These are phyloP conservation scores for Atta colombica DNA, from an alignment of 1,140 invertebrate genomes.

Conservation along the genomic window DNA sequence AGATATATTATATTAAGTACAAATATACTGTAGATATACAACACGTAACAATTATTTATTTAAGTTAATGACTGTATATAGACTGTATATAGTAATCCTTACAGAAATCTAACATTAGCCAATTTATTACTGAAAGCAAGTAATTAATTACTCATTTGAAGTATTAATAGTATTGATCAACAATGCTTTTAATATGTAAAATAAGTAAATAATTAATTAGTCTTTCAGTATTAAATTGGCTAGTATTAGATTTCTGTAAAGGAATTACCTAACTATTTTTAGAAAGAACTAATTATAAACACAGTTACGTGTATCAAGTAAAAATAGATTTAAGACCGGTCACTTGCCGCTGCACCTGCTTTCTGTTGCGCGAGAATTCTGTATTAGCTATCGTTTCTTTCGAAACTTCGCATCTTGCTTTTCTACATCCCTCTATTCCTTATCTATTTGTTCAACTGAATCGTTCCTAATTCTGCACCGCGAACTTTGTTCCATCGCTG, in stretches of 20 bases:
- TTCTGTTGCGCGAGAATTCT: background rate
- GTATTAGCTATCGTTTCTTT: background rate
- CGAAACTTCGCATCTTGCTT: background rate
- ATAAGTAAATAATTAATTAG: too few species aligned
- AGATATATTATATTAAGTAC: background rate
- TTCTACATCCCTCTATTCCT: background rate
- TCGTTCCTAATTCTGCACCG: background rate
- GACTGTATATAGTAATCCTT: too few species aligned
- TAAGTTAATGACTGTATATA: too few species aligned
- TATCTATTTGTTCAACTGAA: background rate
- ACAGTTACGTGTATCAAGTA: background rate
- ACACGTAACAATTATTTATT: too few species aligned
- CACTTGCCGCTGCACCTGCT: background rate
- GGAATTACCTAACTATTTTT: background rate
- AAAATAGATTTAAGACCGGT: background rate
- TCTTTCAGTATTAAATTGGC: too few species aligned
- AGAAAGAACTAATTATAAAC: background rate
- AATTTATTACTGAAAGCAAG: too few species aligned
- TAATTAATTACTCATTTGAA: too few species aligned
- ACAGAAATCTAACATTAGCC: too few species aligned
- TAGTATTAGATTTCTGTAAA: too few species aligned
- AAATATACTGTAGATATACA: too few species aligned
- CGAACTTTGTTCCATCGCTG: constrained; percentile 2
- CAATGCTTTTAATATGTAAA: too few species aligned
- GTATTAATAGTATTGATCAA: too few species aligned